These are phyloP conservation scores for Autographa gamma DNA, from an alignment of 2,888 invertebrate species.

Conservation along the genomic window DNA sequence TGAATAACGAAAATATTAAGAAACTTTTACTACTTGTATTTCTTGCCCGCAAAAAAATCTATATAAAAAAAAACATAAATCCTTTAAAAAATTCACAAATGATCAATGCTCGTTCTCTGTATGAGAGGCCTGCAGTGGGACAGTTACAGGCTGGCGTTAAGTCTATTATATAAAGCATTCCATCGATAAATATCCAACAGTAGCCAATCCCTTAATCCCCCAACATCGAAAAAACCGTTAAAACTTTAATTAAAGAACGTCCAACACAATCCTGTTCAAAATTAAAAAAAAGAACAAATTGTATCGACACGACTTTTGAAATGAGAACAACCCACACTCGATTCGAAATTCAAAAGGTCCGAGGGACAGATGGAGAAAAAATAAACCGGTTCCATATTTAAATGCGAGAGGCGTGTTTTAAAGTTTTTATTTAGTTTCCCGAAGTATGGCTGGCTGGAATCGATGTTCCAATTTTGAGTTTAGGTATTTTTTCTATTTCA, in stretches of 20 bases:
- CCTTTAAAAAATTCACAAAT: too few relatives aligned
- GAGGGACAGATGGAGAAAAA: constrained; percentile 50
- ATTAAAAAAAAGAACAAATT: constrained; percentile 53
- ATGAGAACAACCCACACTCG: constrained; percentile 77
- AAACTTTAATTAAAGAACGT: constrained; percentile 20
- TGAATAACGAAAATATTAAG: too few relatives aligned
- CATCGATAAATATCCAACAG: not conserved
- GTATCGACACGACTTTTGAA: constrained; percentile 69
- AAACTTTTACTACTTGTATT: too few relatives aligned
- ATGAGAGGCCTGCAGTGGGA: not conserved
- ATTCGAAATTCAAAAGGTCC: constrained; percentile 70
- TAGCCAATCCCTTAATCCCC: constrained; percentile 1
- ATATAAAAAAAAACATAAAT: too few relatives aligned
- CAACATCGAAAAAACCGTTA: not conserved
- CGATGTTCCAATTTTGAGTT: constrained; percentile 20
- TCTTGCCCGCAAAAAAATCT: too few relatives aligned
- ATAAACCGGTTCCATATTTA: constrained; percentile 41
- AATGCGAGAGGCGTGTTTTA: constrained; percentile 44
- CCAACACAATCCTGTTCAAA: constrained; percentile 46
- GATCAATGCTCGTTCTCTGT: not conserved
- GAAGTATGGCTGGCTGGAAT: constrained; percentile 33
- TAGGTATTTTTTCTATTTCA: constrained; percentile 31
- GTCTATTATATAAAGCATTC: not conserved
- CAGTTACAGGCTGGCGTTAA: not conserved
- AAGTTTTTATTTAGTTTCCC: constrained; percentile 46